Conservation (phyloP, 1,140 invertebrate genomes). For the Melipona quadrifasciata region DNA sequence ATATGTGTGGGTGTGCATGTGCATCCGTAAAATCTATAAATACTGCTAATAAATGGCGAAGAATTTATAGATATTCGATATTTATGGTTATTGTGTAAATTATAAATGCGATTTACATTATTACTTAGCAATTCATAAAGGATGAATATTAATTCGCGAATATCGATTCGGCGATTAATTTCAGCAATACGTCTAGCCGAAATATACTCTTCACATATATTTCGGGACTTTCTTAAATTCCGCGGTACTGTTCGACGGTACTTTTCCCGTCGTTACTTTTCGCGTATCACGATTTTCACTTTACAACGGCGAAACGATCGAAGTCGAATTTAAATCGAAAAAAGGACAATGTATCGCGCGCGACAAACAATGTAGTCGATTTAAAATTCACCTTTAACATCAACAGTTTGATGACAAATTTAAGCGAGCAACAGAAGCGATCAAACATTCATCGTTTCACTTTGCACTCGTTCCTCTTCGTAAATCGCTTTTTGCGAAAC, state of each 20-base stretch:
- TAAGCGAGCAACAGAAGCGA: background rate
- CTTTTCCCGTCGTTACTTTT: background rate
- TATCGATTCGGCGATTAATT: background rate
- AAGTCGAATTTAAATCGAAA: background rate
- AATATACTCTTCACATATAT: background rate
- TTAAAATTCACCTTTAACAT: background rate
- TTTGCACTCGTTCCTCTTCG: background rate
- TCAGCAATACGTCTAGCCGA: background rate
- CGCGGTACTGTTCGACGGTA: no score
- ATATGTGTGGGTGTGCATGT: no score
- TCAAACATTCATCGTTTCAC: background rate
- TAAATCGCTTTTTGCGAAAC: background rate
- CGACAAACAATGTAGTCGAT: background rate
- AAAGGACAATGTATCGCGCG: no score
- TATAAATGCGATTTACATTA: background rate
- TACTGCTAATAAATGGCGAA: background rate
- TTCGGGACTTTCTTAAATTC: no score
- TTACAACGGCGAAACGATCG: background rate
- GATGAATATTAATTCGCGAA: slow-evolving; percentile 9
- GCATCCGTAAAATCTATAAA: background rate
- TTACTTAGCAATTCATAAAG: background rate
- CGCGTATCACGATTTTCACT: background rate
- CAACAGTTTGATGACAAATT: background rate
- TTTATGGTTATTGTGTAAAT: slow-evolving; percentile 1
- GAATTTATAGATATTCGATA: slow-evolving; percentile 1